Percentiles rank a stretch among this genome's conserved stretches.
phyloP scores from a whole-genome alignment of 2,113 vertebrate genomes.

The Seriola aureovittata region DNA sequence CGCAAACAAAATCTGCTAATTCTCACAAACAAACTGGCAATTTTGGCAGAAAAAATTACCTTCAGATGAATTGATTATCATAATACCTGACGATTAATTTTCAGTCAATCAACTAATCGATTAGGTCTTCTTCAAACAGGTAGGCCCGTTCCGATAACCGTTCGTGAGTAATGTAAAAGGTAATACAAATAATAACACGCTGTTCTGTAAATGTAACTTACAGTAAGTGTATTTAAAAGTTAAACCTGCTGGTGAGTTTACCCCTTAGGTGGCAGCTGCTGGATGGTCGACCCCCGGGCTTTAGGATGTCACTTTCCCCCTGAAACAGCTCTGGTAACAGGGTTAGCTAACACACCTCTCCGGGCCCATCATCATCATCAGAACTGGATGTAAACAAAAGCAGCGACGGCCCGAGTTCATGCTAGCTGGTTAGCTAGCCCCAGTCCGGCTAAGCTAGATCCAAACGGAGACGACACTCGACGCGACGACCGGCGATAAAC shows the following conservation, averaged over 20 bases:
- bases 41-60: too few species aligned
- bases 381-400: constrained; percentile 74
- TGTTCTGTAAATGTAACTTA: background rate
- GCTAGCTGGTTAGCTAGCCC: constrained; percentile 52
- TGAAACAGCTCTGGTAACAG: constrained; percentile 47
- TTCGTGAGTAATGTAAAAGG: background rate
- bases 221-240: background rate
- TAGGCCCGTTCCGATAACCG: constrained; percentile 35
- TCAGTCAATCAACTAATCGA: background rate
- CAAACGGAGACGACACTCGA: constrained; percentile 1
- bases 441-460: constrained; percentile 18
- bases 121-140: constrained; percentile 29
- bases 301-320: constrained; percentile 21
- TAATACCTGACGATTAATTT: too few species aligned
- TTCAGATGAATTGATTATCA: too few species aligned
- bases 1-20: background rate
- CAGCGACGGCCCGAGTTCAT: constrained; percentile 50
- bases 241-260: background rate
- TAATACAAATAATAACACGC: background rate
- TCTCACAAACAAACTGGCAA: too few species aligned
- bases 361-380: constrained; percentile 54
- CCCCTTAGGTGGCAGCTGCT: constrained; percentile 28
- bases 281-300: constrained; percentile 9
- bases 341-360: constrained; percentile 70
- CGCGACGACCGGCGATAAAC: background rate